phyloP scores from a whole-genome alignment of 2,113 vertebrate genomes.

The Anguilla rostrata region DNA sequence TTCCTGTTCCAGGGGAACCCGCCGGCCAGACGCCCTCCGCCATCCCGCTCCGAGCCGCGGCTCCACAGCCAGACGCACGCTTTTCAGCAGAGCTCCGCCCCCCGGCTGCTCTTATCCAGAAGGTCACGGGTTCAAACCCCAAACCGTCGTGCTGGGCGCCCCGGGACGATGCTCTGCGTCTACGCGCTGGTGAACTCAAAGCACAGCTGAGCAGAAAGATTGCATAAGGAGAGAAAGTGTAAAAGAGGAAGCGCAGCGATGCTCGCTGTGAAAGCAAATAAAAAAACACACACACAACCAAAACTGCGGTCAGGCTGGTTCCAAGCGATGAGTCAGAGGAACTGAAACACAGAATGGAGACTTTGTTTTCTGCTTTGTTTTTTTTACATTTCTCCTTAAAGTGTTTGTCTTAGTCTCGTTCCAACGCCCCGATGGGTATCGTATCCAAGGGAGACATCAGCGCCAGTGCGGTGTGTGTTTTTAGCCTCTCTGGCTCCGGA shows the following conservation, averaged over 20 bases:
- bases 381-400: neutral
- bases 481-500: slow-evolving; percentile 13
- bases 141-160: neutral
- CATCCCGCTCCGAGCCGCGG: neutral
- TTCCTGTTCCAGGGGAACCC: neutral
- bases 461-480: neutral
- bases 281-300: neutral
- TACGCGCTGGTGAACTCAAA: neutral
- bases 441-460: slow-evolving; percentile 10
- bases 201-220: too few relatives aligned
- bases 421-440: neutral
- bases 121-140: neutral
- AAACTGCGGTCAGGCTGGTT: neutral
- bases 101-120: neutral
- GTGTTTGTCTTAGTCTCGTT: neutral
- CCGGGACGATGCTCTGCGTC: neutral
- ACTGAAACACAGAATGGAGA: neutral
- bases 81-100: neutral
- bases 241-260: neutral
- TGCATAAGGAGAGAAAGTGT: neutral
- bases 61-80: neutral
- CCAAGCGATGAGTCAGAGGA: neutral
- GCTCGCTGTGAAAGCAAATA: neutral
- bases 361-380: neutral
- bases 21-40: neutral